Evolutionary conservation across 2,797 vertebrate species (phyloP).

Genomic region (Vultur gryphus): DNA sequence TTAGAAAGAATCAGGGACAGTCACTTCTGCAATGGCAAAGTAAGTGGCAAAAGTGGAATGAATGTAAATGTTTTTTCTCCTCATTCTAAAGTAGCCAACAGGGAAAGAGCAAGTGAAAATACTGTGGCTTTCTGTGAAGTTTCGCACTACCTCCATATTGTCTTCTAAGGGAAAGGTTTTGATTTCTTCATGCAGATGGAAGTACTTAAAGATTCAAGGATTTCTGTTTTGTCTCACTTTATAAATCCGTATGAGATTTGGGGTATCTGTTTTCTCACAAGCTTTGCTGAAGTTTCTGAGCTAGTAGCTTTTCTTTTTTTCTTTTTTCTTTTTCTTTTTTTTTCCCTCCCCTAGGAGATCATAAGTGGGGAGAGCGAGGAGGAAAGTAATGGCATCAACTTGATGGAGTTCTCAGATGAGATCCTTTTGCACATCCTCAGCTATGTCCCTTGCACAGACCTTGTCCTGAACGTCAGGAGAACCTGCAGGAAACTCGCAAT

Average conservation of each 20-base stretch:
- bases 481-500: slow-evolving; percentile 85
- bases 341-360: slow-evolving; percentile 49
- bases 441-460: slow-evolving; percentile 86
- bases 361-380: slow-evolving; percentile 64
- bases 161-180: not conserved
- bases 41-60: not conserved
- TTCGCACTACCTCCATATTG: not conserved
- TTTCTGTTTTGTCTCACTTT: not conserved
- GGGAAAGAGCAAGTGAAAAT: not conserved
- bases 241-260: not conserved
- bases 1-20: not conserved
- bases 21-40: not conserved
- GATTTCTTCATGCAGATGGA: not conserved
- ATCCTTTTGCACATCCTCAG: slow-evolving; percentile 91
- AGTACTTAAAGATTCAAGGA: not conserved
- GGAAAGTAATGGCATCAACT: slow-evolving; percentile 69
- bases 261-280: not conserved
- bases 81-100: not conserved
- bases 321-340: not conserved
- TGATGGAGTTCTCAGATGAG: slow-evolving; percentile 92
- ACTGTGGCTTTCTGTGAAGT: accelerated
- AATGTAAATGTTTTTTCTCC: not conserved
- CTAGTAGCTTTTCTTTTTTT: not conserved
- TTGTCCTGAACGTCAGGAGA: slow-evolving; percentile 84
- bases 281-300: not conserved